These are phyloP conservation scores for Tetheella fluctuosa DNA, from an alignment of 2,888 invertebrate genomes.

Conservation along the genomic window DNA sequence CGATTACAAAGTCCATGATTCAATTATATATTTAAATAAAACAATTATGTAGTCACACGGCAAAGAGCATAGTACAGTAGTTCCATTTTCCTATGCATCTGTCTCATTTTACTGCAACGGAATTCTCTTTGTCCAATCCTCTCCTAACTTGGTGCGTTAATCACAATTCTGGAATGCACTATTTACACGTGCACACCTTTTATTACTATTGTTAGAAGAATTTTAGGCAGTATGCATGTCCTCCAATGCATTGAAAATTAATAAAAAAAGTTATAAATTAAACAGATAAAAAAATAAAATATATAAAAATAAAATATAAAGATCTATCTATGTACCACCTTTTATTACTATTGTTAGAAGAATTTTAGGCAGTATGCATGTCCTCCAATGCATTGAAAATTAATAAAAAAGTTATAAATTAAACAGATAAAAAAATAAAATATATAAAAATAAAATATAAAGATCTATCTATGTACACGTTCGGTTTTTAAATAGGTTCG, in stretches of 20 bases:
- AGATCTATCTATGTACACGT: no score
- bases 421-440: no score
- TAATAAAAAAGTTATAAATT: no score
- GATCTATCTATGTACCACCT: no score
- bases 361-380: neutral
- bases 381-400: neutral
- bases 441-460: no score
- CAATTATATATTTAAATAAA: neutral
- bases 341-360: neutral
- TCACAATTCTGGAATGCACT: slow-evolving; percentile 57
- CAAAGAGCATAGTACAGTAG: neutral
- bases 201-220: neutral
- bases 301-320: no score
- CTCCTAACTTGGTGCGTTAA: slow-evolving; percentile 55
- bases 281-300: no score
- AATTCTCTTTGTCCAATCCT: slow-evolving; percentile 56
- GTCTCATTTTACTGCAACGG: slow-evolving; percentile 39
- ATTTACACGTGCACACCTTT: slow-evolving; percentile 43
- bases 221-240: neutral
- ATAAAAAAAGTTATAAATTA: no score
- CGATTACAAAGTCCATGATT: neutral
- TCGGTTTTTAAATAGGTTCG: no score
- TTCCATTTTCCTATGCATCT: slow-evolving; percentile 31
- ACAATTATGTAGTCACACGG: neutral
- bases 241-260: neutral